phyloP scores from a whole-genome alignment of 2,888 invertebrate genomes.

The Anarsia innoxiella region DNA sequence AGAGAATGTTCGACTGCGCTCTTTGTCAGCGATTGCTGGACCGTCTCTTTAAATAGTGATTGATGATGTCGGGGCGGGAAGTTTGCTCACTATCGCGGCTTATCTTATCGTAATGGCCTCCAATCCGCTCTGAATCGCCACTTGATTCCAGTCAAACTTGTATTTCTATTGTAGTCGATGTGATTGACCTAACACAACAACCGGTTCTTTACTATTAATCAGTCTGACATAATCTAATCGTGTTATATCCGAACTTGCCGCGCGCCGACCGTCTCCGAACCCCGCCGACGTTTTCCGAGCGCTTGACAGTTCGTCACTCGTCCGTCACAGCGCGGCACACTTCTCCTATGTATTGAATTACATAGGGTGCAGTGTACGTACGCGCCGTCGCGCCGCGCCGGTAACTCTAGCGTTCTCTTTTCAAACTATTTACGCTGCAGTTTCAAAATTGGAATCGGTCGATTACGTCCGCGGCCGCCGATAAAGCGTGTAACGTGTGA shows the following conservation, averaged over 20 bases:
- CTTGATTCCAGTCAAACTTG: constrained; percentile 36
- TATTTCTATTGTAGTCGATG: constrained; percentile 30
- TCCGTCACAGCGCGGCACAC: constrained; percentile 60
- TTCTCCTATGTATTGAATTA: constrained; percentile 57
- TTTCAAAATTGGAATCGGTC: constrained; percentile 47
- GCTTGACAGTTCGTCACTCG: constrained; percentile 67
- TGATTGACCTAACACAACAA: constrained; percentile 56
- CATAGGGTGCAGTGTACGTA: constrained; percentile 55
- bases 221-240: constrained; percentile 57
- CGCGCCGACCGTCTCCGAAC: constrained; percentile 32
- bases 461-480: constrained; percentile 25
- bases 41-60: constrained; percentile 7
- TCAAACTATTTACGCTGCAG: constrained; percentile 40
- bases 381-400: constrained; percentile 46
- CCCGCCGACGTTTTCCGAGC: constrained; percentile 46
- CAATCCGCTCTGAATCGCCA: constrained; percentile 26
- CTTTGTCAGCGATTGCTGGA: neutral
- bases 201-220: constrained; percentile 51
- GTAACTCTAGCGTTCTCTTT: constrained; percentile 45
- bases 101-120: constrained; percentile 24
- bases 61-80: neutral
- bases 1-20: neutral
- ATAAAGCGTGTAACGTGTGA: constrained; percentile 25
- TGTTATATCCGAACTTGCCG: constrained; percentile 38
- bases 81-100: neutral